Evolutionary conservation across 1,140 invertebrate species (phyloP), one percentile per base, ranked within the genome.

Genomic region (Vollenhovia emeryi): DNA sequence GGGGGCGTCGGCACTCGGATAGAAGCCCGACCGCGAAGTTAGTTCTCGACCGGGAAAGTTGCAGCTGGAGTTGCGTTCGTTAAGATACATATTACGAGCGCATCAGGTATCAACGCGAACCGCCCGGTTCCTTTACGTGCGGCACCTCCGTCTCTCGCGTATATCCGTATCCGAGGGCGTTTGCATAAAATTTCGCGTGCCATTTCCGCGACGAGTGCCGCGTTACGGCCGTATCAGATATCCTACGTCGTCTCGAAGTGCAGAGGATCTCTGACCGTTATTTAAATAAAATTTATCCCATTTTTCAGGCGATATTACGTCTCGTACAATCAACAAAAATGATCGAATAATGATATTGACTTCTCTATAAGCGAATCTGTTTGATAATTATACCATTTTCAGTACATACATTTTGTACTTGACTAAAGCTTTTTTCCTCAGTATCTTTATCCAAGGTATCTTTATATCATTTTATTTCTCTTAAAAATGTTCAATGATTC

Each of bases 171-270:
- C 13, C 55, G 13, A 33, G 15, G 15, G 1, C 15, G 48, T 85
- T 85, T 85, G 84, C 75, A 85, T 85, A 80, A 85, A 80, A 85
- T 85, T 85, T 85, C 21, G 52, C 60, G 27, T 69, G 48, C 74
- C 62, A 79, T 60, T 79, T 85, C 83, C 59, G 36, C 48, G 27
- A 64, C 57, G 40, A 60, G 33, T 71, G 3, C 64, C 64, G 48
- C 62, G 21, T 80, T 69, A 80, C 33, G 45, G 75, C n/a, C 33
- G 13, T 43, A 75, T 59, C 71, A 55, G 36, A 59, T 75, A 36
- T 64, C n/a, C 59, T 13, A 55, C n/a, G 11, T 64, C 33, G 62
- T 24, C 18, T 18, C 2, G 24, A 80, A 80, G 18, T 40, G 24
- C 48, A 13, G 2, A 15, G 9, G 27, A 11, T 43, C 6, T 36